Evolutionary conservation across 2,888 invertebrate species (phyloP).

Genomic region (Mesochorus sp.): DNA sequence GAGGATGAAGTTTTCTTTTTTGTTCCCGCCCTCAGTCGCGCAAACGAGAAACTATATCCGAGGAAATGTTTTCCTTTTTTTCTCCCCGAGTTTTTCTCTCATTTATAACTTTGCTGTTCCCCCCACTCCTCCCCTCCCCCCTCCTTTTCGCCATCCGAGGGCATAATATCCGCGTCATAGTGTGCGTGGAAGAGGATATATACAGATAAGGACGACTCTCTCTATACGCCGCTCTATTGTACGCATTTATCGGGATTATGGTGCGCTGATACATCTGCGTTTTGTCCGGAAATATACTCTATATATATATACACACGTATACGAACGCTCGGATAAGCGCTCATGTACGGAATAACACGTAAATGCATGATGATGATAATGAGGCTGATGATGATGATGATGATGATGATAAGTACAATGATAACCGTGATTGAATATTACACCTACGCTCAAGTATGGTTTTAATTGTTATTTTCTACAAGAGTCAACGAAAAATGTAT

Average conservation of each 20-base stretch:
- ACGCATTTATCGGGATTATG: slow-evolving; percentile 42
- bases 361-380: too few species aligned
- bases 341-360: too few species aligned
- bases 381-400: too few species aligned
- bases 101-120: background rate
- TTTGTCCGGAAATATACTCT: too few species aligned
- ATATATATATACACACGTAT: too few species aligned
- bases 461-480: too few species aligned
- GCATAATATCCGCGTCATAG: slow-evolving; percentile 44
- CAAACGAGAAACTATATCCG: background rate
- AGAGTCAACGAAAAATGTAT: too few species aligned
- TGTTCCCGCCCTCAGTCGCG: background rate
- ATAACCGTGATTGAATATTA: too few species aligned
- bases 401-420: too few species aligned
- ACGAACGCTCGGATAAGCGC: too few species aligned
- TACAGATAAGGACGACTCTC: slow-evolving; percentile 4
- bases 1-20: background rate
- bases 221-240: slow-evolving; percentile 34
- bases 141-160: slow-evolving; percentile 5
- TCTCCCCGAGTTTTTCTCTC: background rate
- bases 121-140: background rate
- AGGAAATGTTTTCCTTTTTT: slow-evolving; percentile 1
- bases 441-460: too few species aligned
- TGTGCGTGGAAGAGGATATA: background rate
- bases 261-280: too few species aligned